These are phyloP conservation scores for Thaumatotibia leucotreta DNA, from an alignment of 1,140 invertebrate genomes.

Conservation along the genomic window DNA sequence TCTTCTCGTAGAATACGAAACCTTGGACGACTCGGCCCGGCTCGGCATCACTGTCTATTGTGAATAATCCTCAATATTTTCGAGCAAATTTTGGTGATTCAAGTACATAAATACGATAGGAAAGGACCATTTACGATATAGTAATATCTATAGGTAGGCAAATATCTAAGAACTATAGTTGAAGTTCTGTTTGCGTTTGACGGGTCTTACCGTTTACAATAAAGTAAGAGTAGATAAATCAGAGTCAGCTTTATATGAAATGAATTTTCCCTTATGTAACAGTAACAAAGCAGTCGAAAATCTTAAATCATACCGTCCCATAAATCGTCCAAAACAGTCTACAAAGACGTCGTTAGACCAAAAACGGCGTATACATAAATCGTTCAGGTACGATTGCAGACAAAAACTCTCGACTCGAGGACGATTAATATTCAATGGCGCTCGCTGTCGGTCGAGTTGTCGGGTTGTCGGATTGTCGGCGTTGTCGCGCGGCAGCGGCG, in stretches of 20 bases:
- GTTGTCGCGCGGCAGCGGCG: conserved; percentile 33
- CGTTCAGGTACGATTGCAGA: conserved; percentile 23
- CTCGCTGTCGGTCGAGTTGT: conserved; percentile 36
- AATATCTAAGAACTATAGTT: no score
- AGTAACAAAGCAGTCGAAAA: background rate
- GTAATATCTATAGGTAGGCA: no score
- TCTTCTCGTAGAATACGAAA: no score
- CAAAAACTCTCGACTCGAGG: conserved; percentile 39
- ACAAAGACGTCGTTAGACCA: background rate
- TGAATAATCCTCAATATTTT: no score
- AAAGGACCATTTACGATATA: no score
- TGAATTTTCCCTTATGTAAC: background rate
- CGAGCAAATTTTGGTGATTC: no score
- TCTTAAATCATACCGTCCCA: background rate
- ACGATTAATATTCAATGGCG: conserved; percentile 61
- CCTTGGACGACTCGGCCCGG: no score
- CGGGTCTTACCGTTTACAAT: no score
- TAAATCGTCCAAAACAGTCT: background rate
- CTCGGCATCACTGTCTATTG: no score
- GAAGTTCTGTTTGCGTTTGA: no score
- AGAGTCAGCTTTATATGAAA: background rate
- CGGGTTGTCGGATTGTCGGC: conserved; percentile 43
- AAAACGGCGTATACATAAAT: conserved; percentile 15
- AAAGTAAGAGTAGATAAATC: no score
- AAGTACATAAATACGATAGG: no score